Evolutionary conservation across 37 sponge, comb jelly and placozoan species (phyloP).

Genomic region (Tethya wilhelma): DNA sequence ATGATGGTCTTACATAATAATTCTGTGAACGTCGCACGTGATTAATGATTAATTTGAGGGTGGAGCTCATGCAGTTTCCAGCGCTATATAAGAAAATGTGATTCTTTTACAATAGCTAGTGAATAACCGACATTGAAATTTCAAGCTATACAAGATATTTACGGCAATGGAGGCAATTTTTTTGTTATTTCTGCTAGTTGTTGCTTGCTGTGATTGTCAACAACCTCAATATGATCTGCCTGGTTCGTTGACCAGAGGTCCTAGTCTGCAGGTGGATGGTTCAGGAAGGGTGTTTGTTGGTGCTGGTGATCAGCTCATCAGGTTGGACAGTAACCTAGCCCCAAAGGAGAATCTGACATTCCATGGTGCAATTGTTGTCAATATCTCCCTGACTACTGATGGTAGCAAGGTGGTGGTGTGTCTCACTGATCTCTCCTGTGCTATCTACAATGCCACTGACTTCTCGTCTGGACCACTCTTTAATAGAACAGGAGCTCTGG

Average conservation of each 20-base stretch:
- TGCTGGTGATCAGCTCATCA: conserved; percentile 29
- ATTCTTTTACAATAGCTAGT: too few species aligned
- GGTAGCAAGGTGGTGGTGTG: conserved; percentile 26
- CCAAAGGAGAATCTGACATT: conserved; percentile 13
- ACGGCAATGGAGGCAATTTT: too few species aligned
- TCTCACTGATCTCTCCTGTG: conserved; percentile 18
- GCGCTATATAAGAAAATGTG: too few species aligned
- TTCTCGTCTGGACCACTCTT: neutral
- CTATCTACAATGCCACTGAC: conserved; percentile 22
- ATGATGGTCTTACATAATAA: too few species aligned
- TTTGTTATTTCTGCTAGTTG: too few species aligned
- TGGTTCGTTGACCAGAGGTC: neutral
- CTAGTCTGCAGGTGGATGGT: conserved; percentile 20
- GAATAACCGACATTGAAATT: too few species aligned
- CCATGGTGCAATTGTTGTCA: neutral
- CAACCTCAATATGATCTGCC: too few species aligned
- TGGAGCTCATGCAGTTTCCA: too few species aligned
- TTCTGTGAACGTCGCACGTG: too few species aligned
- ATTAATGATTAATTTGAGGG: too few species aligned
- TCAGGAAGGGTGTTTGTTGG: conserved; percentile 16
- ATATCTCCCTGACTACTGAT: conserved; percentile 18
- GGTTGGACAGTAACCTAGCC: conserved; percentile 8
- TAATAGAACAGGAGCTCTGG: neutral
- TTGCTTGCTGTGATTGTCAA: too few species aligned
- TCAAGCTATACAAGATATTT: too few species aligned